These are phyloP conservation scores for Pongo abelii DNA, from an alignment of 2,113 vertebrate genomes.

Conservation along the genomic window DNA sequence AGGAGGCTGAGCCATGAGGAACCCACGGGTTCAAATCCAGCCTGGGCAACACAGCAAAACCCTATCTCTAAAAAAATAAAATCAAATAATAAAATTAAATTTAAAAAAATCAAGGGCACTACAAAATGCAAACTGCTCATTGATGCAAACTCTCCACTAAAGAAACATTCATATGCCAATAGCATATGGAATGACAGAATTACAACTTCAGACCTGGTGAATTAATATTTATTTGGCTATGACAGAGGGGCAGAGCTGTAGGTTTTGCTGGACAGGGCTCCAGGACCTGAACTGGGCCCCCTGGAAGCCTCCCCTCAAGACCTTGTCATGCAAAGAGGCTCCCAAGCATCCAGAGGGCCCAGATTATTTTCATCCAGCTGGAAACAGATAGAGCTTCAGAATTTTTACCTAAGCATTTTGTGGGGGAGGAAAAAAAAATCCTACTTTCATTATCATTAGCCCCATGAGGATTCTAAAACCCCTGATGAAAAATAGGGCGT, in stretches of 20 bases:
- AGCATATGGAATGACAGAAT: background rate
- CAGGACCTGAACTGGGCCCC: background rate
- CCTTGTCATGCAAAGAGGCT: background rate
- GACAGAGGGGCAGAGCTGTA: background rate
- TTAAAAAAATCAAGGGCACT: background rate
- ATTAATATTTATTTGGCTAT: background rate
- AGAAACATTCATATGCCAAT: background rate
- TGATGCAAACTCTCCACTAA: background rate
- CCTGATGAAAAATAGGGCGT: background rate
- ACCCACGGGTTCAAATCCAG: too few species aligned
- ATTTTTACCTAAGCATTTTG: constrained; percentile 22
- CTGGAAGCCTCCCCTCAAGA: background rate
- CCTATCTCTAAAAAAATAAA: too few species aligned
- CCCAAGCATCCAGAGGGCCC: background rate
- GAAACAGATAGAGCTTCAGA: constrained; percentile 6
- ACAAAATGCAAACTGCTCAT: background rate
- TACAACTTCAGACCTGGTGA: background rate
- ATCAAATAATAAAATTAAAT: too few species aligned
- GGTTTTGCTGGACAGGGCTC: background rate
- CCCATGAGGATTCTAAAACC: background rate
- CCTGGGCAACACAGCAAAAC: too few species aligned
- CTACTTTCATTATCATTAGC: background rate
- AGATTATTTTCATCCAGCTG: constrained; percentile 4
- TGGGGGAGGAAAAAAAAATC: background rate
- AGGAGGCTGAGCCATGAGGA: too few species aligned